Conservation (phyloP, 35 echinoderm and acorn worm species). For the Apostichopus parvimensis region DNA sequence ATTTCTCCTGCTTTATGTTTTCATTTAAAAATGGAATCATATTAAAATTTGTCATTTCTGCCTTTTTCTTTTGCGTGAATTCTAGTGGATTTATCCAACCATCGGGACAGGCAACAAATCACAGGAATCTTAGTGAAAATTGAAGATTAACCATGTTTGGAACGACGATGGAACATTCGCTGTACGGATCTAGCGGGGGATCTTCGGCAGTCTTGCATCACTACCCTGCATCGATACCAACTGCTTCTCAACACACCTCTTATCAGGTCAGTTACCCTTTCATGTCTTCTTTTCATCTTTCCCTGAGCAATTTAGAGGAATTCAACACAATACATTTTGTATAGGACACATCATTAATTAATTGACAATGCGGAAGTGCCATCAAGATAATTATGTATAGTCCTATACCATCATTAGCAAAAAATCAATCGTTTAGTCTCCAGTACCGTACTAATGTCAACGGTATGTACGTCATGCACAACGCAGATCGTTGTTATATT, state of each 20-base stretch:
- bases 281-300: not conserved
- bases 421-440: too few species aligned
- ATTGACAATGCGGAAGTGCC: too few species aligned
- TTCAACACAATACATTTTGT: too few species aligned
- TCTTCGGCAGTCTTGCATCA: constrained; percentile 41
- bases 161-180: constrained; percentile 42
- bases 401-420: too few species aligned
- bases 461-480: too few species aligned
- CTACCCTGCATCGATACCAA: constrained; percentile 40
- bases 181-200: constrained; percentile 47
- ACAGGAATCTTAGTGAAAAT: not conserved
- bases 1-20: too few species aligned
- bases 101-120: not conserved
- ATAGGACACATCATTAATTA: too few species aligned
- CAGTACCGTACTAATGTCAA: too few species aligned
- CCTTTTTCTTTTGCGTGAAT: not conserved
- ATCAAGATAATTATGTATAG: too few species aligned
- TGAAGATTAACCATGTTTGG: constrained; percentile 33
- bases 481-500: too few species aligned
- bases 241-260: constrained; percentile 21
- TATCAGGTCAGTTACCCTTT: constrained; percentile 27
- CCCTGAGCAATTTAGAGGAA: too few species aligned
- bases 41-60: not conserved
- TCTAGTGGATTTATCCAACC: not conserved
- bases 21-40: not conserved